Evolutionary conservation across 2,797 vertebrate species (phyloP), one percentile per base, ranked within the genome.

Genomic region (Catamblyrhynchus diadema): DNA sequence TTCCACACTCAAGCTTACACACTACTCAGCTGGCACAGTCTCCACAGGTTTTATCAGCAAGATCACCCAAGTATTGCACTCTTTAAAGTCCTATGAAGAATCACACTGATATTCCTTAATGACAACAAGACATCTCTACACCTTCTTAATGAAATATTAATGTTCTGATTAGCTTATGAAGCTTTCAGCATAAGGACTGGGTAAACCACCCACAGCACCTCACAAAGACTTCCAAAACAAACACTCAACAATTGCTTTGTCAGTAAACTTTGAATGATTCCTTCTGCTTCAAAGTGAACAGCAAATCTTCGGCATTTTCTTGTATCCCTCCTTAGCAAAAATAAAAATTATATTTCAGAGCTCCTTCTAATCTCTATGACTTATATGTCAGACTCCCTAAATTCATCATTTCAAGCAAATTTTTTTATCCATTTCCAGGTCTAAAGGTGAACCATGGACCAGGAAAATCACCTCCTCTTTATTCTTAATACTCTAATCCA

Each of bases 341-440:
- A 95, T 79, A 71, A 84, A 92, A 81, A 80, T 33, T 8, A 15
- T 71, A 81, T 87, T 94, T 93, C 71, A 91, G 56, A 87, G 23
- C 14, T 82, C 11, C 13, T 78, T 77, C 42, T 91, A 82, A 92
- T 80, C 39, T 64, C 44, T 62, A n/a, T 91, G 88, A 95, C 67
- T 96, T 84, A 92, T 87, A 73, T 82, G 71, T 82, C 88, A 93
- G 64, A 64, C 28, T 87, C 57, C 45, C 45, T 77, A 67, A 25
- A 45, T 89, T 71, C 35, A 78, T 57, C 20, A 83, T 89, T 93
- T 93, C 39, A 82, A 60, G 27, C 2, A 88, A 69, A 15, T 17
- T 2, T 44, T 81, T 94, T 86, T 11, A 84, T 64, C 56, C 27
- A 71, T 90, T 88, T 94, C 45, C 53, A 91, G 60, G 86, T 35